A percentile compares a stretch with the other conserved stretches of the same genome.
Evolutionary conservation across 2,888 invertebrate genomes (phyloP).

Genomic region (Athrips mouffetella): DNA sequence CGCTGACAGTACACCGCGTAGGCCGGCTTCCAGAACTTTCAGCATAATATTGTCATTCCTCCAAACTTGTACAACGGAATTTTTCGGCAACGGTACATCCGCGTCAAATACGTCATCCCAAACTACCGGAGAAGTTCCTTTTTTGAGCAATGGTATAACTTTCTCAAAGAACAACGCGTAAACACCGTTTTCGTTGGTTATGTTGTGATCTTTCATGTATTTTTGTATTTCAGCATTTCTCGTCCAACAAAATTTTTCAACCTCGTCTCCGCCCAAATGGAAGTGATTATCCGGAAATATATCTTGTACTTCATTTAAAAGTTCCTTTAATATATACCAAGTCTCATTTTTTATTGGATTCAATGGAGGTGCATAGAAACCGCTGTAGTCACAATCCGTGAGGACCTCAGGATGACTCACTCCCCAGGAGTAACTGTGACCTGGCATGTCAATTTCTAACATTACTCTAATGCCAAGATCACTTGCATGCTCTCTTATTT

Average conservation of each 20-base stretch:
- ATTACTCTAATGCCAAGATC: conserved; percentile 87
- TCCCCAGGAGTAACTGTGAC: conserved; percentile 90
- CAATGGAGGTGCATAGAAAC: conserved; percentile 79
- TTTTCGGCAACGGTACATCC: conserved; percentile 70
- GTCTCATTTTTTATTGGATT: conserved; percentile 80
- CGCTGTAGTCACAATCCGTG: conserved; percentile 79
- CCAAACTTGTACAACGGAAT: conserved; percentile 88
- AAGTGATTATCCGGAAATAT: conserved; percentile 85
- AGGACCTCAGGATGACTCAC: conserved; percentile 81
- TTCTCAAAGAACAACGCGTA: not conserved
- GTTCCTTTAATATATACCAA: conserved; percentile 78
- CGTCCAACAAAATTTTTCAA: conserved; percentile 85
- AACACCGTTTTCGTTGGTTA: not conserved
- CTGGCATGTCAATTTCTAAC: conserved; percentile 90
- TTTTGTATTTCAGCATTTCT: not conserved
- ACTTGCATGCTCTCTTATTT: conserved; percentile 84
- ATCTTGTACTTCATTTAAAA: conserved; percentile 80
- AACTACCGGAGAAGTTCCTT: conserved; percentile 17
- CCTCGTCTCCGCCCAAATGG: conserved; percentile 94
- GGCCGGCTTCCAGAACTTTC: conserved; percentile 76
- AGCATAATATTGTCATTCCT: conserved; percentile 35
- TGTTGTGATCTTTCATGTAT: not conserved
- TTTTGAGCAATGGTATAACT: conserved; percentile 29
- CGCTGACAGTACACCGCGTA: conserved; percentile 83
- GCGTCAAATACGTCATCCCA: conserved; percentile 79